Evolutionary conservation across 1,140 invertebrate species (phyloP).

Genomic region (Himalopsyche phryganea): DNA sequence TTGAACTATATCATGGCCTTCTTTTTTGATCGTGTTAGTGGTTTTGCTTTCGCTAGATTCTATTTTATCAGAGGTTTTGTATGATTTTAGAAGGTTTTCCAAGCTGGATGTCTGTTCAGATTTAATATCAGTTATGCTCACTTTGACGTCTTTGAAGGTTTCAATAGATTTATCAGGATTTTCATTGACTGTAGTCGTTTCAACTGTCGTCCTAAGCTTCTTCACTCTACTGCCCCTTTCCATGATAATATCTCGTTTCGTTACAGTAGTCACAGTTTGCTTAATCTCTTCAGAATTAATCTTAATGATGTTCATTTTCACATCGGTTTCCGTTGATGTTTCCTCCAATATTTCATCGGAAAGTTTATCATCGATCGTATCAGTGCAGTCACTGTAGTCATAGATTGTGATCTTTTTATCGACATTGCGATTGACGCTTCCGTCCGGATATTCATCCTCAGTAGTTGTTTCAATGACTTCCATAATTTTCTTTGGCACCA

Average conservation of each 20-base stretch:
- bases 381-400: slow-evolving; percentile 16
- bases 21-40: slow-evolving; percentile 40
- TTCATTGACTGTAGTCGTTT: slow-evolving; percentile 47
- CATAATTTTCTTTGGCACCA: slow-evolving; percentile 23
- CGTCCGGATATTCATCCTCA: slow-evolving; percentile 31
- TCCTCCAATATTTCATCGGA: slow-evolving; percentile 39
- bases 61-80: slow-evolving; percentile 37
- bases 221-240: slow-evolving; percentile 40
- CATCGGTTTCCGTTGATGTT: slow-evolving; percentile 48
- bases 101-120: slow-evolving; percentile 39
- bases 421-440: slow-evolving; percentile 18
- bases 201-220: slow-evolving; percentile 45
- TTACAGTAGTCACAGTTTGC: slow-evolving; percentile 49
- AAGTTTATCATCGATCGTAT: too few relatives aligned
- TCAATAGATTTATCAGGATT: slow-evolving; percentile 46
- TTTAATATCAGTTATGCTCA: slow-evolving; percentile 44
- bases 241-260: slow-evolving; percentile 47
- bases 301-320: slow-evolving; percentile 46
- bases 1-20: slow-evolving; percentile 41
- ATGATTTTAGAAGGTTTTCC: slow-evolving; percentile 40
- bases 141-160: slow-evolving; percentile 47
- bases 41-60: slow-evolving; percentile 42
- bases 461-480: slow-evolving; percentile 26
- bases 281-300: slow-evolving; percentile 46
- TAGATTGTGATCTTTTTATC: slow-evolving; percentile 26